Base-by-base conservation (phyloP, 2,888 invertebrate species). In the Platypus cylindrus region DNA sequence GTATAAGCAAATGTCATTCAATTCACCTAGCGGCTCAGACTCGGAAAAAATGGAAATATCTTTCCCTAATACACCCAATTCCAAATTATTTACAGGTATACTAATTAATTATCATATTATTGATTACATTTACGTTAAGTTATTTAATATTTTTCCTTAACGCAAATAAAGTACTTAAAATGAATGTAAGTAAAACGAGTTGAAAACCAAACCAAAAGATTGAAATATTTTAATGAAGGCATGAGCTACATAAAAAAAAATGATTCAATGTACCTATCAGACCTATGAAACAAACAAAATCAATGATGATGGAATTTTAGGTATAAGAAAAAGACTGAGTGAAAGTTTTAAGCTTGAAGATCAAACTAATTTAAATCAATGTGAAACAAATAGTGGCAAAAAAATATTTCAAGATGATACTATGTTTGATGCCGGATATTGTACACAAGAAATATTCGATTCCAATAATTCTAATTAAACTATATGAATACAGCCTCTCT, bases 251-350 rank as follows among this genome's bases (percentile, higher is more conserved):
- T n/a, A n/a, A n/a, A n/a, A n/a, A n/a, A n/a, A n/a, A n/a, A n/a
- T n/a, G n/a, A n/a, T n/a, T n/a, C n/a, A n/a, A n/a, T n/a, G n/a
- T n/a, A n/a, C n/a, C n/a, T n/a, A n/a, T n/a, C n/a, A n/a, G n/a
- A n/a, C n/a, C n/a, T n/a, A n/a, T n/a, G n/a, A n/a, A n/a, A n/a
- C n/a, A n/a, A n/a, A n/a, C n/a, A n/a, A n/a, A n/a, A n/a, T n/a
- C n/a, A n/a, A n/a, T n/a, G n/a, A n/a, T 24, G 9, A 24, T 24
- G n/a, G 5, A 11, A 11, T 24, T 38, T 47, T 45, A 34, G 55
- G 58, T 44, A 59, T 60, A 40, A 48, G 60, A 24, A 62, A 62
- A 49, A 58, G 61, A 45, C 48, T 62, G 12, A 60, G 61, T 1
- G 55, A 60, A 42, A 62, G 61, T 47, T 62, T 62, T 41, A 54